phyloP scores from a whole-genome alignment of 2,888 invertebrate species.

The Mongoloraphidia duomilia region DNA sequence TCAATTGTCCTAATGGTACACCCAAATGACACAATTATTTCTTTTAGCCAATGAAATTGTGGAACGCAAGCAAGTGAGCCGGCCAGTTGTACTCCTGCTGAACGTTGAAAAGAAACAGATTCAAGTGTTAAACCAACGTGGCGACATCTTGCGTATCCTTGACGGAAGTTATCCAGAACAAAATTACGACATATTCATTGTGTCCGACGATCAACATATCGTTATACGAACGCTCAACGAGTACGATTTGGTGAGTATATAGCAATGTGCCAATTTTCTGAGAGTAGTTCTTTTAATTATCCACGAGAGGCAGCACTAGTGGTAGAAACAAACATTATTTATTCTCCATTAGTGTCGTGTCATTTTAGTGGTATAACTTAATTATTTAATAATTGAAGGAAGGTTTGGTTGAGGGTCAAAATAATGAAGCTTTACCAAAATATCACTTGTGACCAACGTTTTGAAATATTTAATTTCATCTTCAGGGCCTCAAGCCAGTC shows the following conservation, averaged over 20 bases:
- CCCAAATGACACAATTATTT: too few relatives aligned
- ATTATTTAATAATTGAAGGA: too few relatives aligned
- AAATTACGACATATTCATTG: constrained; percentile 23
- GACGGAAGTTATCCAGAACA: constrained; percentile 23
- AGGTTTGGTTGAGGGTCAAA: too few relatives aligned
- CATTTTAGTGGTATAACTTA: too few relatives aligned
- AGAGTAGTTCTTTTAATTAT: not conserved
- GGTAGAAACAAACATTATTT: too few relatives aligned
- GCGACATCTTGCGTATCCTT: constrained; percentile 28
- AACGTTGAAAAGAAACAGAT: constrained; percentile 24
- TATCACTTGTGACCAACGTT: too few relatives aligned
- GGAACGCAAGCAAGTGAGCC: constrained; percentile 22
- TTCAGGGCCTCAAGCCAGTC: too few relatives aligned
- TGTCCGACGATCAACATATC: constrained; percentile 26
- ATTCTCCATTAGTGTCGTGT: too few relatives aligned
- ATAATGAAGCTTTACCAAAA: too few relatives aligned
- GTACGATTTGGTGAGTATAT: constrained; percentile 34
- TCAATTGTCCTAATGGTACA: too few relatives aligned
- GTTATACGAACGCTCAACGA: constrained; percentile 32
- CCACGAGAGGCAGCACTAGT: too few relatives aligned
- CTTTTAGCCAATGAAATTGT: constrained; percentile 28
- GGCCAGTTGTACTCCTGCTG: constrained; percentile 28
- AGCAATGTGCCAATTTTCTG: constrained; percentile 7
- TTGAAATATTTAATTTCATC: too few relatives aligned
- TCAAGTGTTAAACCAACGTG: constrained; percentile 27